phyloP scores from a whole-genome alignment of 2,113 vertebrate genomes.

The Terrapene triunguis region DNA sequence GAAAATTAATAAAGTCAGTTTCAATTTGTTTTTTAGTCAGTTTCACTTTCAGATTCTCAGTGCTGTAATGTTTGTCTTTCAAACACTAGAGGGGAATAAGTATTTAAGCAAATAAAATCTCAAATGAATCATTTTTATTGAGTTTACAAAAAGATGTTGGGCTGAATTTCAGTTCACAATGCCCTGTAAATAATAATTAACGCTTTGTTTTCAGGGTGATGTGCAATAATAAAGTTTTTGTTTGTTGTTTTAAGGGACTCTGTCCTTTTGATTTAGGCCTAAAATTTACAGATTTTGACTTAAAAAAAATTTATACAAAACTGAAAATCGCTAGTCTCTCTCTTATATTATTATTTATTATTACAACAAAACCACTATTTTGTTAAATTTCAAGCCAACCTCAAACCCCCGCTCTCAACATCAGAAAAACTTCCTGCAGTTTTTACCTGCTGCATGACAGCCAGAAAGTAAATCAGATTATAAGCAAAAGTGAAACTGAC shows the following conservation, averaged over 20 bases:
- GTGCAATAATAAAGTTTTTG: not conserved
- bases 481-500: not conserved
- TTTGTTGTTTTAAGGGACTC: not conserved
- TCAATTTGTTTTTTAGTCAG: not conserved
- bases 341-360: accelerated
- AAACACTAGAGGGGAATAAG: accelerated
- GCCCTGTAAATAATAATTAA: accelerated
- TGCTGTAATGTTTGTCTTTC: not conserved
- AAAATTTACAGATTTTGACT: not conserved
- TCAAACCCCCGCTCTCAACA: too few relatives aligned
- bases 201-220: not conserved
- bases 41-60: not conserved
- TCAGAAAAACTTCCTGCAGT: not conserved
- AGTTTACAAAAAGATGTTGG: not conserved
- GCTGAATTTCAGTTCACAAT: not conserved
- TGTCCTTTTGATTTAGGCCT: not conserved
- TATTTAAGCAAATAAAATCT: not conserved
- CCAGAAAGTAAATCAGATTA: not conserved
- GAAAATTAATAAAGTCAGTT: not conserved
- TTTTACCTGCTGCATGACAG: not conserved
- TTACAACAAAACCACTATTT: not conserved
- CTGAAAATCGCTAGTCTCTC: not conserved
- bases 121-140: too few relatives aligned
- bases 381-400: not conserved
- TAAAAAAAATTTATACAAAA: not conserved